These are phyloP conservation scores for Petromus typicus DNA, from an alignment of 2,113 vertebrate genomes.

Conservation along the genomic window DNA sequence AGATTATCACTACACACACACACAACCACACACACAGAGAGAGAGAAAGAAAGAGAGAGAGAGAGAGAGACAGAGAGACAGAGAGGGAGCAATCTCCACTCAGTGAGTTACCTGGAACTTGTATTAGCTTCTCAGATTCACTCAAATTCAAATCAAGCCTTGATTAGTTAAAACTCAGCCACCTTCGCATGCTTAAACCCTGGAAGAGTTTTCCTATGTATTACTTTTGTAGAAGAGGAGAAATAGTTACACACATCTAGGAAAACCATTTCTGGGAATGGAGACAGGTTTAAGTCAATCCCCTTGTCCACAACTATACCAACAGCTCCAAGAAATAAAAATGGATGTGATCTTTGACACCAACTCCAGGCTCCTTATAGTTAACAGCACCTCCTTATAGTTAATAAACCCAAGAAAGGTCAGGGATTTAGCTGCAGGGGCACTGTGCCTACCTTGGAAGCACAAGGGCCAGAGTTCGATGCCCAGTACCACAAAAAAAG, in stretches of 20 bases:
- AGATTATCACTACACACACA: background rate
- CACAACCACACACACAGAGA: background rate
- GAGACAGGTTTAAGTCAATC: no score
- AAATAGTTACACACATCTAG: background rate
- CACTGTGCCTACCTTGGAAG: no score
- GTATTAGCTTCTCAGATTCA: background rate
- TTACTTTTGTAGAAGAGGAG: background rate
- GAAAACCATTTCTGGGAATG: background rate
- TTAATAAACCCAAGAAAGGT: background rate
- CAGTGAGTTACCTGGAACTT: background rate
- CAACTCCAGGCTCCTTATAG: background rate
- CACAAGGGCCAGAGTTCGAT: no score
- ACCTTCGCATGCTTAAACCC: background rate
- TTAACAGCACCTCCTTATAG: background rate
- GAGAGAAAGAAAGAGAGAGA: no score
- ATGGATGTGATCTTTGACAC: no score
- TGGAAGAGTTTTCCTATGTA: fast-evolving
- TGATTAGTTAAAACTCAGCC: background rate
- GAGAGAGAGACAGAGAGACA: no score
- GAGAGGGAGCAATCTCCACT: background rate
- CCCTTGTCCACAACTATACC: fast-evolving
- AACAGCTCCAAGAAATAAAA: background rate
- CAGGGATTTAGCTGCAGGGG: no score
- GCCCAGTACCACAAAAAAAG: no score
- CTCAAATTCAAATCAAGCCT: background rate